phyloP scores from a whole-genome alignment of 2,888 invertebrate species.

The Plebejus melissa region DNA sequence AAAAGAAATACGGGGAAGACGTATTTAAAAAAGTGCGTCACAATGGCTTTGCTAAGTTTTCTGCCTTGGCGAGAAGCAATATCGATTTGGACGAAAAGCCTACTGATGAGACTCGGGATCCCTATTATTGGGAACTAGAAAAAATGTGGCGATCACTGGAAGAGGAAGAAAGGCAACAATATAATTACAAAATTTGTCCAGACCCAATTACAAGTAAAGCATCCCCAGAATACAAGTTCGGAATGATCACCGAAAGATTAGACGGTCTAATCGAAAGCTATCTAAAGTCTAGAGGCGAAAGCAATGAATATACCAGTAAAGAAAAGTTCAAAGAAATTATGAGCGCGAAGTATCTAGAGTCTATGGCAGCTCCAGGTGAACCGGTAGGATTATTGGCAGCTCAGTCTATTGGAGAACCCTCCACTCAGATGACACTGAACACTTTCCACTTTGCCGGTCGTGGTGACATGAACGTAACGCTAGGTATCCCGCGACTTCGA shows the following conservation, averaged over 20 bases:
- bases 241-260: constrained; percentile 90
- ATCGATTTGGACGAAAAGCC: constrained; percentile 66
- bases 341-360: constrained; percentile 86
- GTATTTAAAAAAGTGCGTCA: constrained; percentile 63
- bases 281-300: constrained; percentile 62
- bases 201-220: constrained; percentile 86
- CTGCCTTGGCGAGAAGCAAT: constrained; percentile 68
- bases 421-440: constrained; percentile 99
- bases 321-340: constrained; percentile 83
- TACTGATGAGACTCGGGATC: constrained; percentile 78
- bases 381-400: constrained; percentile 97
- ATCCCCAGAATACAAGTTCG: constrained; percentile 87
- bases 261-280: constrained; percentile 83
- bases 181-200: constrained; percentile 80
- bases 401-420: constrained; percentile 99
- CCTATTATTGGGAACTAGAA: constrained; percentile 79
- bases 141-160: constrained; percentile 83
- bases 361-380: constrained; percentile 94
- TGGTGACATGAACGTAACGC: constrained; percentile 99
- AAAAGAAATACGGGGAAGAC: constrained; percentile 72
- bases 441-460: constrained; percentile 99
- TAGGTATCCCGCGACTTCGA: constrained; percentile 98
- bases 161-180: constrained; percentile 78
- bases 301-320: constrained; percentile 55
- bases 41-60: constrained; percentile 82